Evolutionary conservation across 2,797 vertebrate species (phyloP).

Genomic region (Acipenser ruthenus): DNA sequence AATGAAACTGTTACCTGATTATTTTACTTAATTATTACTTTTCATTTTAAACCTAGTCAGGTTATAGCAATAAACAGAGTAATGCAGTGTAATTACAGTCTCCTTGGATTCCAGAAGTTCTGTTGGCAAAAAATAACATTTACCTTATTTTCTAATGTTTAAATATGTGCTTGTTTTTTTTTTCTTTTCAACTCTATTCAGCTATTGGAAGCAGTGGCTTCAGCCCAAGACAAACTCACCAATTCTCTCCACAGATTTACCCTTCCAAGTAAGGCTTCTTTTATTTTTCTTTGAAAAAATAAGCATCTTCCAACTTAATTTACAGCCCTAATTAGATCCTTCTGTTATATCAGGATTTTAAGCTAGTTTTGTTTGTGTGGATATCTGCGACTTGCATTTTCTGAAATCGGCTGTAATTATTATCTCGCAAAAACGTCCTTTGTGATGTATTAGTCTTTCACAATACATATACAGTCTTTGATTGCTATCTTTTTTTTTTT

Average conservation of each 20-base stretch:
- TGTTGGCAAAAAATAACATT: conserved; percentile 73
- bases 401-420: conserved; percentile 59
- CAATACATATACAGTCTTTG: conserved; percentile 40
- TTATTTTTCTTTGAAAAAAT: conserved; percentile 46
- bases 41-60: conserved; percentile 47
- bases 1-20: conserved; percentile 55
- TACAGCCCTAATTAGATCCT: conserved; percentile 57
- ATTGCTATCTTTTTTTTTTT: conserved; percentile 38
- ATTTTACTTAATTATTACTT: conserved; percentile 45
- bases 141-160: conserved; percentile 62
- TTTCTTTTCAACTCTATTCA: conserved; percentile 71
- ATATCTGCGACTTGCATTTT: conserved; percentile 47
- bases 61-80: conserved; percentile 64
- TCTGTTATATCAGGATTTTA: conserved; percentile 58
- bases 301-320: conserved; percentile 45
- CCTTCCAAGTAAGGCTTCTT: conserved; percentile 72
- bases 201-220: conserved; percentile 98
- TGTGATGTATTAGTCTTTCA: conserved; percentile 52
- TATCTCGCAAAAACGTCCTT: conserved; percentile 53
- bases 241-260: conserved; percentile 95
- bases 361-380: conserved; percentile 50
- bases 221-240: conserved; percentile 98
- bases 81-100: conserved; percentile 57
- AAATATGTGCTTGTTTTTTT: conserved; percentile 48
- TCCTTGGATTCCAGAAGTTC: conserved; percentile 64